These are phyloP conservation scores for Gadus macrocephalus DNA, from an alignment of 2,113 vertebrate species.

Conservation along the genomic window DNA sequence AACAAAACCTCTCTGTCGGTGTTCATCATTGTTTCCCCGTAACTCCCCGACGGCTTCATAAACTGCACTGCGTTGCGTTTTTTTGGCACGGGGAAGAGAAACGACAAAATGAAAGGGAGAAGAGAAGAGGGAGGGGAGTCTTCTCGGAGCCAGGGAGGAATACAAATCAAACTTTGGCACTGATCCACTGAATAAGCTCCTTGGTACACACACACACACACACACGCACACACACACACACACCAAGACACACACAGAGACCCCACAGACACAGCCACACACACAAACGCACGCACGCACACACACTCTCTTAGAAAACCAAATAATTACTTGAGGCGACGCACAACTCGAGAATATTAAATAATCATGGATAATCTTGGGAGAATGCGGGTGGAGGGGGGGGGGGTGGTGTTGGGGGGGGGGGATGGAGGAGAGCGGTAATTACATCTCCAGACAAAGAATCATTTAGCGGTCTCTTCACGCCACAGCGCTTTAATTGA, in stretches of 20 bases:
- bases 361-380: slow-evolving; percentile 25
- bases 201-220: neutral
- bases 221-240: neutral
- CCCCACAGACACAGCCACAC: no score
- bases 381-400: neutral
- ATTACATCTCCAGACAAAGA: slow-evolving; percentile 31
- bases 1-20: no score
- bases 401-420: no score
- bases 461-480: slow-evolving; percentile 20
- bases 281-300: no score
- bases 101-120: no score
- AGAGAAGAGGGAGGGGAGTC: neutral
- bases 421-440: slow-evolving; percentile 18
- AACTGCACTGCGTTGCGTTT: no score
- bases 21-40: no score
- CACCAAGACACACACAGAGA: no score
- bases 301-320: slow-evolving; percentile 22
- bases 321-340: slow-evolving; percentile 25
- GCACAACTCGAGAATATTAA: slow-evolving; percentile 10
- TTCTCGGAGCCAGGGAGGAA: neutral
- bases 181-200: slow-evolving; percentile 31
- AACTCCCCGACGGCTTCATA: no score
- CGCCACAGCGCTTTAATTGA: no score
- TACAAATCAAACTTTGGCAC: slow-evolving; percentile 13
- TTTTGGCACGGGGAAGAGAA: no score